Evolutionary conservation across 2,113 vertebrate species (phyloP), one percentile per base, ranked within the genome.

Genomic region (Aptenodytes patagonicus): DNA sequence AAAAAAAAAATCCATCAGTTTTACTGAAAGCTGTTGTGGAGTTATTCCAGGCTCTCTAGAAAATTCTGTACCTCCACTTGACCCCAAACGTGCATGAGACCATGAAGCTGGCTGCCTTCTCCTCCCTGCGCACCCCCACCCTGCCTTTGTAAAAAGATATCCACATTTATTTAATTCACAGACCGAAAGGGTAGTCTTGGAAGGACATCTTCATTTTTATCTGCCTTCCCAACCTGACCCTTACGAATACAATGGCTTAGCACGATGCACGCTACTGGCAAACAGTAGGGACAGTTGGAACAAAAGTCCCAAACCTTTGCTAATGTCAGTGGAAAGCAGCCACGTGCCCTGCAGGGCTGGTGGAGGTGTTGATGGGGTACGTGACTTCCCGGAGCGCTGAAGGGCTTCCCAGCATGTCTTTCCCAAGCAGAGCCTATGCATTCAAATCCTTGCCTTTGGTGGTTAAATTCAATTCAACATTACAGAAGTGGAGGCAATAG

Each of bases 91-190:
- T 47, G 8, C 57, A 6, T 24, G 42, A 57, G 17, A 38, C 13
- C 22, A 24, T 71, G 72, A 42, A 68, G 31, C 25, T 71, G 22
- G 4, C 46, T 75, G n/a, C n/a, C 40, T 83, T 60, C 31, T 38
- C 47, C 64, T 38, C 7, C 17, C 44, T 1, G 2, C 0, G 2
- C 11, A 19, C 12, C 29, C 20, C 10, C 7, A 34, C 34, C 29
- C 47, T 10, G 4, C 13, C 44, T 83, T 58, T 64, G 24, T 84
- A 49, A 44, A 77, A 90, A 15, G 7, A 12, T 21, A 54, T 28
- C 14, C 8, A 12, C 4, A 6, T 65, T 51, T 82, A 28, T 25
- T 40, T 65, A 51, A 46, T 61, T 85, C 42, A 70, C 25, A 55
- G 13, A 36, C 14, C 25, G 14, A 34, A 36, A 78, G 29, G 21